Percentiles rank a stretch among this genome's conserved stretches.
phyloP scores from a whole-genome alignment of 2,888 invertebrate species.

The Troides helena region DNA sequence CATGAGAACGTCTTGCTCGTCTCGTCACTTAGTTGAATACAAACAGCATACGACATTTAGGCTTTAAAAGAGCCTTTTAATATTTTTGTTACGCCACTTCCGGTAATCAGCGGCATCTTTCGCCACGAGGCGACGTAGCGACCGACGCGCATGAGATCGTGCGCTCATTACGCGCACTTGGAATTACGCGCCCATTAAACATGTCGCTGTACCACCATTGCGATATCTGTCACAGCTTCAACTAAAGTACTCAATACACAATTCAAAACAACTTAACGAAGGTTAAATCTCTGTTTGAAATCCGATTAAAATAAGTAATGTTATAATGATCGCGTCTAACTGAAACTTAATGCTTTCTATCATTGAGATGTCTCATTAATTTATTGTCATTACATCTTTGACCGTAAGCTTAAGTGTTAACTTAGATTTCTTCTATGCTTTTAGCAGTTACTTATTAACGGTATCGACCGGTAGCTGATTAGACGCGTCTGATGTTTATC shows the following conservation, averaged over 20 bases:
- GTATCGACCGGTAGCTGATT: no score
- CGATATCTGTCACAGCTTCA: constrained; percentile 31
- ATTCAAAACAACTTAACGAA: constrained; percentile 8
- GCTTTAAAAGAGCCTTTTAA: constrained; percentile 32
- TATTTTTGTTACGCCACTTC: constrained; percentile 36
- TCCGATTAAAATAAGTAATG: neutral
- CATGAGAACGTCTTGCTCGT: no score
- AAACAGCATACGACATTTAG: no score
- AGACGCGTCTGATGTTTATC: no score
- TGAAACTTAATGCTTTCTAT: neutral
- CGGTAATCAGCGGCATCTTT: constrained; percentile 17
- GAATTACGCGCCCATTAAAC: constrained; percentile 46
- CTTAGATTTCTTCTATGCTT: no score
- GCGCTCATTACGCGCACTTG: constrained; percentile 38
- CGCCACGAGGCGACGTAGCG: constrained; percentile 19
- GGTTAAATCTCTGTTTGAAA: constrained; percentile 14
- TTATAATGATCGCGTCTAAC: neutral
- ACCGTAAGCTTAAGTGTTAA: no score
- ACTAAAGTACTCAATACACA: constrained; percentile 15
- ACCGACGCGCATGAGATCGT: constrained; percentile 31
- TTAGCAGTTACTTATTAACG: no score
- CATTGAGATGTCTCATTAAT: no score
- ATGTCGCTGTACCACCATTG: constrained; percentile 34
- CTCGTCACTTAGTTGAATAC: no score
- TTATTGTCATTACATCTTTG: no score